phyloP scores from a whole-genome alignment of 2,888 invertebrate species.

The Synanthedon myopaeformis region DNA sequence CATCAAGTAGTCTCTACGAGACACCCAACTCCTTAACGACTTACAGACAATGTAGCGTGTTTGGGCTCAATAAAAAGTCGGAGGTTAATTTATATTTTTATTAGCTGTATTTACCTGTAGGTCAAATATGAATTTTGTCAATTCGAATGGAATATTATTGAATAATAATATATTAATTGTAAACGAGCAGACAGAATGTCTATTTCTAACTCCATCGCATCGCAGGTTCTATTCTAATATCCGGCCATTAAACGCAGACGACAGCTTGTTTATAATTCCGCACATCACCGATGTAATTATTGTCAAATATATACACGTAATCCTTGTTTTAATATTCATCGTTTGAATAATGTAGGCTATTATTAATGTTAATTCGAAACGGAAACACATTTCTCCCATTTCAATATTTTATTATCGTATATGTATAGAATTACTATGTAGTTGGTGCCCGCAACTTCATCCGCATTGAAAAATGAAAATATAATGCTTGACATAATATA shows the following conservation, averaged over 20 bases:
- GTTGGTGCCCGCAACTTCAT: too few relatives aligned
- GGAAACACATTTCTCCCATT: neutral
- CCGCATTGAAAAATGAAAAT: too few relatives aligned
- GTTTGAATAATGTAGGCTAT: neutral
- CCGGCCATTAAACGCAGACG: conserved; percentile 14
- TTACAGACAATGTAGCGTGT: too few relatives aligned
- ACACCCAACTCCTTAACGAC: too few relatives aligned
- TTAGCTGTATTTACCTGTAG: too few relatives aligned
- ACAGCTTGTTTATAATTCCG: conserved; percentile 25
- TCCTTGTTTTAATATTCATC: conserved; percentile 1
- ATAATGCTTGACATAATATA: too few relatives aligned
- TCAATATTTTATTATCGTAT: neutral
- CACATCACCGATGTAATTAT: conserved; percentile 21
- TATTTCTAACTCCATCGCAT: neutral
- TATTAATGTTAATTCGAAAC: neutral
- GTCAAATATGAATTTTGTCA: too few relatives aligned
- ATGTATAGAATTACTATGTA: neutral
- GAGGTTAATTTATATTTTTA: too few relatives aligned
- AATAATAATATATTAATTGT: too few relatives aligned
- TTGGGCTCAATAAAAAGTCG: too few relatives aligned
- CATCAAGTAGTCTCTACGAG: too few relatives aligned
- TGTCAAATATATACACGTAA: conserved; percentile 5
- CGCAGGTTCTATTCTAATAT: conserved; percentile 1
- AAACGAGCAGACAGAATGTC: neutral
- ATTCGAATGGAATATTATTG: too few relatives aligned